phyloP scores from a whole-genome alignment of 2,888 invertebrate genomes.

The Ectobius pallidus region DNA sequence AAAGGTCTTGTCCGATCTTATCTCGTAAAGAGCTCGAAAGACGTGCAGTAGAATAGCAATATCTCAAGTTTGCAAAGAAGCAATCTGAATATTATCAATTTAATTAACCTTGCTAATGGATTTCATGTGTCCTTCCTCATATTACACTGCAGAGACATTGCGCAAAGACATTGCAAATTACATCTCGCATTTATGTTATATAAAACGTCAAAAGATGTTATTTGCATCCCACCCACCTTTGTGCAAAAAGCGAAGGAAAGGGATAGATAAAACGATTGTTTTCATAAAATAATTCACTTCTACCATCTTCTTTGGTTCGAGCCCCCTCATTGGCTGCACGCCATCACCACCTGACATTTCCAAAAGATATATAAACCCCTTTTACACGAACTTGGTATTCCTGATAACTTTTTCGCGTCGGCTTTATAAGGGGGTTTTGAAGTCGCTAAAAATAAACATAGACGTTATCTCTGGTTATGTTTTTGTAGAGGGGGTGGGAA shows the following conservation, averaged over 20 bases:
- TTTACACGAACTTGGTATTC: not conserved
- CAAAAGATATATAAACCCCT: not conserved
- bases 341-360: conserved; percentile 1
- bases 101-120: not conserved
- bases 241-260: too few relatives aligned
- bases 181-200: not conserved
- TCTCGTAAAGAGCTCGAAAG: too few relatives aligned
- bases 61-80: too few relatives aligned
- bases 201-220: not conserved
- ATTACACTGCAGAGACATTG: not conserved
- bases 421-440: not conserved
- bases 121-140: not conserved
- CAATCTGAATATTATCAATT: not conserved
- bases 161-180: not conserved
- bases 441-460: conserved; percentile 3
- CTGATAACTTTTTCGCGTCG: not conserved
- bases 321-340: not conserved
- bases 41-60: too few relatives aligned
- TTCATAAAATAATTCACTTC: not conserved
- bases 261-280: not conserved
- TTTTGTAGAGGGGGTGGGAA: not conserved
- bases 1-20: too few relatives aligned
- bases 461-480: conserved; percentile 1
- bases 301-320: not conserved
- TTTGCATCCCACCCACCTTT: not conserved